Conservation (phyloP, 2,113 vertebrate species). For the Neogobius melanostomus region DNA sequence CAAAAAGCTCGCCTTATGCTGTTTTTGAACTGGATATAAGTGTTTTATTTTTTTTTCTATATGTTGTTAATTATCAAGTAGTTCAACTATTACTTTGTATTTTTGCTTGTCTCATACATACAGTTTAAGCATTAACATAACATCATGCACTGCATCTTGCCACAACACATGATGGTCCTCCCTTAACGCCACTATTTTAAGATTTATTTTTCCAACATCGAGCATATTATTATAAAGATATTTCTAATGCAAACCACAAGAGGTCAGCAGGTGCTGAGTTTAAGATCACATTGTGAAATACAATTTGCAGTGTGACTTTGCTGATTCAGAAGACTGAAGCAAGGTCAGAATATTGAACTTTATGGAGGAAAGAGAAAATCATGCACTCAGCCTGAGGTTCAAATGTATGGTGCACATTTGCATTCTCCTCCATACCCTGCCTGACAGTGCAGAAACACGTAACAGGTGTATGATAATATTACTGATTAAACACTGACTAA, state of each 20-base stretch:
- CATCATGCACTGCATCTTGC: no score
- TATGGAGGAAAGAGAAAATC: conserved; percentile 20
- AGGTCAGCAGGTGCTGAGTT: neutral
- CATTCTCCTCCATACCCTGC: conserved; percentile 55
- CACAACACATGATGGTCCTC: no score
- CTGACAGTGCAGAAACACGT: conserved; percentile 42
- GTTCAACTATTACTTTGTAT: no score
- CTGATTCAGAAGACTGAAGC: neutral
- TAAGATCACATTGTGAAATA: neutral
- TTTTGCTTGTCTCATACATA: no score
- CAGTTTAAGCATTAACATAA: no score
- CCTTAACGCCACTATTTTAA: no score
- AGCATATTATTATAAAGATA: neutral
- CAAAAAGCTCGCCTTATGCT: no score
- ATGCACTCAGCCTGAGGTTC: conserved; percentile 52
- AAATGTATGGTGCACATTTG: conserved; percentile 53
- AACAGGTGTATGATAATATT: conserved; percentile 18
- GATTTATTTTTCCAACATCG: no score
- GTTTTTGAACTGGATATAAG: no score
- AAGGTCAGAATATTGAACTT: neutral
- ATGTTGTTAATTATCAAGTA: no score
- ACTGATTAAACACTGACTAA: conserved; percentile 13
- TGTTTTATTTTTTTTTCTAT: no score
- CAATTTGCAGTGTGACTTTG: neutral
- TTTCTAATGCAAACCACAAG: neutral